Evolutionary conservation across 1,140 invertebrate species (phyloP).

Genomic region (Megalopta genalis): DNA sequence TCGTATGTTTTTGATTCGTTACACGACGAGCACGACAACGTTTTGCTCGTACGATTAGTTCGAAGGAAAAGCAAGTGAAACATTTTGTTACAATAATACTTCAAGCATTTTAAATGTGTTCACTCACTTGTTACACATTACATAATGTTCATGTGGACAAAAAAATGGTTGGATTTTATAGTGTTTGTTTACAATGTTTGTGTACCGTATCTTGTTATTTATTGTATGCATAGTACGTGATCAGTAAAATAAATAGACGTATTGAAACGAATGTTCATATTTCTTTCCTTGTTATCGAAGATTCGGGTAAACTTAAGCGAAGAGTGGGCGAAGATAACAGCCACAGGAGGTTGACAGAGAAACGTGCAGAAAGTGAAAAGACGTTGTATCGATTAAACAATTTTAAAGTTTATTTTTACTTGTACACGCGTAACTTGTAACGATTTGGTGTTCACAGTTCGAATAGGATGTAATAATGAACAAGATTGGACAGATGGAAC

Average conservation of each 20-base stretch:
- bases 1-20: constrained; percentile 11
- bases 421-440: no score
- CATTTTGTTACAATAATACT: constrained; percentile 7
- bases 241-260: constrained; percentile 22
- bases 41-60: constrained; percentile 10
- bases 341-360: no score
- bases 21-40: not conserved
- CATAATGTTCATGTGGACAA: constrained; percentile 3
- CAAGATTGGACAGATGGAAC: constrained; percentile 19
- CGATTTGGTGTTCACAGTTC: not conserved
- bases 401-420: no score
- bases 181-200: constrained; percentile 26
- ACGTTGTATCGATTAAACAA: no score
- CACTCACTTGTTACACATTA: constrained; percentile 16
- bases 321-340: no score
- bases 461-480: constrained; percentile 4
- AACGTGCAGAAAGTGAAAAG: no score
- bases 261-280: no score
- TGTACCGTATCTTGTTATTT: constrained; percentile 21
- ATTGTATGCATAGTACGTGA: constrained; percentile 25
- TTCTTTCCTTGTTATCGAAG: no score
- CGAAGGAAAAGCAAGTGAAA: constrained; percentile 2
- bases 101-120: constrained; percentile 41
- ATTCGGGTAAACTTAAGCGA: no score
- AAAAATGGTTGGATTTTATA: constrained; percentile 20